Conservation (phyloP, 2,888 invertebrate genomes). For the Zeuzera pyrina region DNA sequence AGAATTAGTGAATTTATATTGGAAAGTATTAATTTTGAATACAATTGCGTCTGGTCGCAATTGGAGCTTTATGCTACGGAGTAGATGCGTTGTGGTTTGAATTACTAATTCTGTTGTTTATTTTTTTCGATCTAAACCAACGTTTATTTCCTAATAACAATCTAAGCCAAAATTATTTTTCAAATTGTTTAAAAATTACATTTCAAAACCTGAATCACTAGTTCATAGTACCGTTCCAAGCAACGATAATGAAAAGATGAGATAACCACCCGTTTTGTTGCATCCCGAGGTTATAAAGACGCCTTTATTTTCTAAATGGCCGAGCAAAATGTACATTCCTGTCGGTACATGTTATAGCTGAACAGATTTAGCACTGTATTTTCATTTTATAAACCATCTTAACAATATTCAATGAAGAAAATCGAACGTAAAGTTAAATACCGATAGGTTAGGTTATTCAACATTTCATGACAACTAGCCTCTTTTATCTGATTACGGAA, state of each 20-base stretch:
- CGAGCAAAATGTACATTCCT: conserved; percentile 21
- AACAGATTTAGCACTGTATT: too few species aligned
- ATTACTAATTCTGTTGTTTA: not conserved
- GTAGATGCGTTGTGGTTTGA: not conserved
- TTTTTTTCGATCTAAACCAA: not conserved
- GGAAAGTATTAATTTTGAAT: too few species aligned
- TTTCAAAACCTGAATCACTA: not conserved
- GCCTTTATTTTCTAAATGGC: conserved; percentile 28
- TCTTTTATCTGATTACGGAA: too few species aligned
- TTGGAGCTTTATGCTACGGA: too few species aligned
- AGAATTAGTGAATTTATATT: too few species aligned
- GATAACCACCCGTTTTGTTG: conserved; percentile 25
- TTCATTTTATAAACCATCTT: too few species aligned
- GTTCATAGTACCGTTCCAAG: conserved; percentile 6
- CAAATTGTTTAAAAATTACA: not conserved
- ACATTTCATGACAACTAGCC: too few species aligned
- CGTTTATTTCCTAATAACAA: not conserved
- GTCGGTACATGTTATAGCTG: too few species aligned
- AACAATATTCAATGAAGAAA: too few species aligned
- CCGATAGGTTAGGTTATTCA: too few species aligned
- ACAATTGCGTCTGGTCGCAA: too few species aligned
- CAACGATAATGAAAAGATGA: conserved; percentile 31
- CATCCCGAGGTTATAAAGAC: conserved; percentile 20
- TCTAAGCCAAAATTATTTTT: not conserved
- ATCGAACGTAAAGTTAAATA: too few species aligned